Base-by-base conservation (phyloP, 2,113 vertebrate species). In the Halcyon malimbica region DNA sequence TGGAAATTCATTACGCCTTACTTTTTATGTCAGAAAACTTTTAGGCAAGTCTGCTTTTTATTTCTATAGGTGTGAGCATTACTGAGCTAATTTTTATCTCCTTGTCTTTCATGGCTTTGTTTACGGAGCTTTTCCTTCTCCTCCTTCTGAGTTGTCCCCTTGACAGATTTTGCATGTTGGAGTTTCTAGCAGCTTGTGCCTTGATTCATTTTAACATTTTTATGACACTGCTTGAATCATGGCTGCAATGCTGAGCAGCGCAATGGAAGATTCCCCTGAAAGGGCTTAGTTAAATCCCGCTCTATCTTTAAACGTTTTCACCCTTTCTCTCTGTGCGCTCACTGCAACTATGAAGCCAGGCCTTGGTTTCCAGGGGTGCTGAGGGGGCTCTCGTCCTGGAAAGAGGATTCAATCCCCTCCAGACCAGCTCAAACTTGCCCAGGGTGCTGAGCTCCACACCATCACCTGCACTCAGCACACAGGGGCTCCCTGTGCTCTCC, bases 201-300 rank as follows among this genome's bases (percentile, higher is more conserved):
- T 88, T 83, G 54, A 77, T 93, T 92, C 60, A 54, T 68, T 88
- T 96, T 86, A 86, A 80, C 29, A 67, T 31, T 60, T 67, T 81
- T 68, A 74, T 39, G 60, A 60, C 57, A 81, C 26, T 54, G 37
- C 21, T 53, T 78, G 60, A 88, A 86, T 94, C 73, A 77, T 9
- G 5, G 63, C 44, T 78, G 25, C 68, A 67, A 25, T 17, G 46
- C 60, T 67, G 33, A 93, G 46, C 28, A 48, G 41, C 10, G 2
- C 29, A 70, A 41, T 15, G 20, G 60, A 76, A 87, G 68, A 63
- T 29, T 86, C 37, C 20, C 37, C 8, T 28, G 64, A 84, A 63
- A 71, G 20, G 13, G 26, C 46, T 60, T 56, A 8, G 20, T 63
- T 63, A 88, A 83, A 70, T 70, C 7, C 37, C 3, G 0, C 26